phyloP scores from a whole-genome alignment of 2,113 vertebrate genomes.

The Ptilonorhynchus violaceus region DNA sequence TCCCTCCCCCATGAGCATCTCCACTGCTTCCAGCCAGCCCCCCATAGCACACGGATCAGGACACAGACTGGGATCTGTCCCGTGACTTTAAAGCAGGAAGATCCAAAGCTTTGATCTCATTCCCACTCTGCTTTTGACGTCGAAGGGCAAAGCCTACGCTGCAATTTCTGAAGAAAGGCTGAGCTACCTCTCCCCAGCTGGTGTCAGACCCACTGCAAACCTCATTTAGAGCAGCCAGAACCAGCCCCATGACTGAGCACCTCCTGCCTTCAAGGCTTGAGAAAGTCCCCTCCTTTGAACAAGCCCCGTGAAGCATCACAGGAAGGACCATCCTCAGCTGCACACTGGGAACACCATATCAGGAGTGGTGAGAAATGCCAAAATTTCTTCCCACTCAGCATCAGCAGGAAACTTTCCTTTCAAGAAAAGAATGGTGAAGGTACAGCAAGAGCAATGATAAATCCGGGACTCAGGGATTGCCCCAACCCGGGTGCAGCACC shows the following conservation, averaged over 20 bases:
- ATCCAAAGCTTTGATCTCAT: not conserved
- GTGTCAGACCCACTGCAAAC: not conserved
- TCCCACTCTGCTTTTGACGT: not conserved
- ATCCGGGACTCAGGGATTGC: not conserved
- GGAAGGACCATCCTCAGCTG: not conserved
- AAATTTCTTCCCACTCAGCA: not conserved
- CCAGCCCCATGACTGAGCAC: not conserved
- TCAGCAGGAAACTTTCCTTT: not conserved
- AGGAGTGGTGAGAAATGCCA: not conserved
- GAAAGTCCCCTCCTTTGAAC: not conserved
- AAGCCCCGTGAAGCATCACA: not conserved
- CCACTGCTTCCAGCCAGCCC: not conserved
- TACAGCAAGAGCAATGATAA: not conserved
- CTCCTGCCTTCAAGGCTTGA: not conserved
- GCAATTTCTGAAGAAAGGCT: not conserved
- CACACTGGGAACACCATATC: not conserved
- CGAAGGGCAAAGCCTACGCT: not conserved
- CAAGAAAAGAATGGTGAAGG: not conserved
- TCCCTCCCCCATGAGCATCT: not conserved
- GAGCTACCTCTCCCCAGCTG: not conserved
- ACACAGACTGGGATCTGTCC: not conserved
- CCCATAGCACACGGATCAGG: accelerated
- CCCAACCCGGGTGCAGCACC: not conserved
- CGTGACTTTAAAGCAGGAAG: not conserved
- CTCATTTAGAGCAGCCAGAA: not conserved